Base-by-base conservation (phyloP, 2,797 vertebrate genomes). In the Hapalemur alaotrensis region DNA sequence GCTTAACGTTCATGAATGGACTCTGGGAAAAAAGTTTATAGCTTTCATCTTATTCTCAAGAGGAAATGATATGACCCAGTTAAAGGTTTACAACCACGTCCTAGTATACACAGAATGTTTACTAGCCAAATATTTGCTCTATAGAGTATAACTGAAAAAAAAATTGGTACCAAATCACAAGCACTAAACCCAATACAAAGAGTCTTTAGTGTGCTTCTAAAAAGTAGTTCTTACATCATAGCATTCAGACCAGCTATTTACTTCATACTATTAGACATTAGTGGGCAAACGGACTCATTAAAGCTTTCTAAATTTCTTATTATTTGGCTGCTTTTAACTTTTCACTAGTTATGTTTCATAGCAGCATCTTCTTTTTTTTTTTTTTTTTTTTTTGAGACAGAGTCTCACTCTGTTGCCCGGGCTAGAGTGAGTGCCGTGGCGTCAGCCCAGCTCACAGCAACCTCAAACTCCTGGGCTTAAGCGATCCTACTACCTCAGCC, bases 321-420 rank as follows among this genome's bases (percentile, higher is more conserved):
- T 94, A 88, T 70, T 18, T 25, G 32, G 52, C 30, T 76, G 50
- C 54, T 89, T 89, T 94, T 95, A 93, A 83, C n/a, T 89, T 91
- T 80, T 61, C 48, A 61, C 65, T 80, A 73, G 73, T 72, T 89
- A 94, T 84, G 48, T 67, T 92, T 93, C 75, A 86, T 23, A 69
- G 76, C 22, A 96, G 59, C 50, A 94, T 73, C 86, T 88, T 92
- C 50, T 75, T 69, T 41, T 41, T 41, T 41, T 41, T n/a, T n/a
- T n/a, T n/a, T n/a, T n/a, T n/a, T n/a, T n/a, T n/a, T n/a, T n/a
- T n/a, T n/a, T n/a, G n/a, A n/a, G n/a, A n/a, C n/a, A n/a, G n/a
- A n/a, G n/a, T n/a, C n/a, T n/a, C n/a, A n/a, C n/a, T n/a, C n/a
- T n/a, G n/a, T n/a, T n/a, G n/a, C n/a, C n/a, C n/a, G n/a, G n/a